Evolutionary conservation across 2,113 vertebrate species (phyloP).

Genomic region (Nerophis ophidion): DNA sequence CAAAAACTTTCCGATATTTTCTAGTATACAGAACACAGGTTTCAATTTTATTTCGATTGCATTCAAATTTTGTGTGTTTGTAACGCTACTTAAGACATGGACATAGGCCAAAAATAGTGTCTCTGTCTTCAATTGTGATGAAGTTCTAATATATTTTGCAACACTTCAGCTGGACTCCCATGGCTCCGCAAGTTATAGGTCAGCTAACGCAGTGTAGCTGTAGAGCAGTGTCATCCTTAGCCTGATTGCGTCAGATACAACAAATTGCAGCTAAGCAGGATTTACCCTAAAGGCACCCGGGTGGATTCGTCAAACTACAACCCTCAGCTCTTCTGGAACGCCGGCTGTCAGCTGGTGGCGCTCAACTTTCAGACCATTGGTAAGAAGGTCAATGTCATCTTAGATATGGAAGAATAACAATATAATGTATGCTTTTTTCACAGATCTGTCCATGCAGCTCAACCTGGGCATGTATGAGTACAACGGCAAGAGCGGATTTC

Average conservation of each 20-base stretch:
- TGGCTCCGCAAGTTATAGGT: no score
- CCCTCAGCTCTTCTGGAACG: conserved; percentile 98
- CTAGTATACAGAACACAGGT: no score
- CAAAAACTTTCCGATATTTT: no score
- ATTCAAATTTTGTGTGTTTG: background rate
- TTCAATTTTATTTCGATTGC: background rate
- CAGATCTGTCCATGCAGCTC: conserved; percentile 97
- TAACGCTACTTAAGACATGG: background rate
- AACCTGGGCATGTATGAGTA: conserved; percentile 98
- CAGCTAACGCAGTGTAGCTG: no score
- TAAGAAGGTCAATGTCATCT: conserved; percentile 44
- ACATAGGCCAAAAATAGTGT: no score
- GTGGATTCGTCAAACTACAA: conserved; percentile 99
- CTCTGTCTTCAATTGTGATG: no score
- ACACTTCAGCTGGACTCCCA: no score
- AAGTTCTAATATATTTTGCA: no score
- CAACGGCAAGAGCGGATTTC: conserved; percentile 93
- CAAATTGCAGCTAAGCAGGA: conserved; percentile 94
- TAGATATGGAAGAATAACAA: background rate
- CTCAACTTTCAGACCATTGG: conserved; percentile 97
- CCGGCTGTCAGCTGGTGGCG: conserved; percentile 95
- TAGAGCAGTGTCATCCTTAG: conserved; percentile 64
- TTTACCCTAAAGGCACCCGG: conserved; percentile 96
- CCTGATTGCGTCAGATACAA: conserved; percentile 83
- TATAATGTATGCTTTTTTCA: background rate